phyloP scores from a whole-genome alignment of 2,113 vertebrate species.

The Amazona vittata region DNA sequence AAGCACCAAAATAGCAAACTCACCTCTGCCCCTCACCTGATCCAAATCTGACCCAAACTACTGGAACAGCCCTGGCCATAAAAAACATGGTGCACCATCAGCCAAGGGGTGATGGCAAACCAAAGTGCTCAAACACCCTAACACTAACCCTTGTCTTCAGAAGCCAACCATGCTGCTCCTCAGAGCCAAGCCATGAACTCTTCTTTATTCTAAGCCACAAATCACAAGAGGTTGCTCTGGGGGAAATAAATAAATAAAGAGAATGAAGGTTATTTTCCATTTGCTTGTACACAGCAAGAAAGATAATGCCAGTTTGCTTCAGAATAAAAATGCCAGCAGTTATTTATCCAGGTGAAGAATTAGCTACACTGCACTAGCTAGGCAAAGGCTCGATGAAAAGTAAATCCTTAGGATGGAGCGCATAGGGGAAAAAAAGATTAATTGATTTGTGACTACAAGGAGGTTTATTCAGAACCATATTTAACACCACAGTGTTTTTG shows the following conservation, averaged over 20 bases:
- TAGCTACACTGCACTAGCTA: not conserved
- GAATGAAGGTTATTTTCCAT: not conserved
- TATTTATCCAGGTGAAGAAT: constrained; percentile 68
- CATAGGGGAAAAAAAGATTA: constrained; percentile 53
- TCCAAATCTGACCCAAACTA: not conserved
- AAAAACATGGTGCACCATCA: rapidly evolving
- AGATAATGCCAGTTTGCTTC: constrained; percentile 50
- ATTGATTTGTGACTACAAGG: constrained; percentile 63
- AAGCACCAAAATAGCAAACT: not conserved
- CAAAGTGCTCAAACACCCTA: not conserved
- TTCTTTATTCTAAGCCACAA: not conserved
- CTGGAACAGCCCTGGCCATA: not conserved
- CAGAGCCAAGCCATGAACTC: not conserved
- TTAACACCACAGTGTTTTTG: constrained; percentile 72
- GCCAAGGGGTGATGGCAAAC: not conserved
- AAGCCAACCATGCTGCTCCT: not conserved
- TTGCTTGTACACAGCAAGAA: constrained; percentile 54
- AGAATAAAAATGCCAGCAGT: constrained; percentile 66
- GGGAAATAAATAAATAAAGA: not conserved
- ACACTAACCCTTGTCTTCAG: not conserved
- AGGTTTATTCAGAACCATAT: constrained; percentile 72
- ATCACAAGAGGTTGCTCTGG: not conserved
- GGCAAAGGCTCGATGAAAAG: constrained; percentile 51
- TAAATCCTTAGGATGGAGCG: constrained; percentile 54
- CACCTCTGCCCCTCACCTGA: not conserved